These are phyloP conservation scores for Platycheirus rosarum DNA, from an alignment of 2,888 invertebrate species.

Conservation along the genomic window DNA sequence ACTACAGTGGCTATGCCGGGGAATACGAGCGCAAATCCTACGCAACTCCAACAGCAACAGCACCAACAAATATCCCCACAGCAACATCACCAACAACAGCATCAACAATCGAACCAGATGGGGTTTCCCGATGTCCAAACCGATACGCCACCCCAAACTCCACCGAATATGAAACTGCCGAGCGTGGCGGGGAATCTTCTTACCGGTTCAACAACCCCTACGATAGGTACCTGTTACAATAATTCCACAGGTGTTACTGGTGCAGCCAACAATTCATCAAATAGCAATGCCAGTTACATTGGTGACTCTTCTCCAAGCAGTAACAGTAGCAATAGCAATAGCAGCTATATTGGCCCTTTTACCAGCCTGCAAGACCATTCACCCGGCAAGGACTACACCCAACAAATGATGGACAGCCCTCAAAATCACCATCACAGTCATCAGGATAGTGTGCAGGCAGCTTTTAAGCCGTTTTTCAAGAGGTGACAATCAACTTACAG, in stretches of 20 bases:
- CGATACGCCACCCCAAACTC: constrained; percentile 96
- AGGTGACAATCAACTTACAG: constrained; percentile 84
- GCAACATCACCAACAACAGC: constrained; percentile 77
- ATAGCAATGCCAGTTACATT: constrained; percentile 74
- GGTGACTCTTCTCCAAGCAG: constrained; percentile 73
- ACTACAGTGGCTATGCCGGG: constrained; percentile 77
- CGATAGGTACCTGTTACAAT: constrained; percentile 84
- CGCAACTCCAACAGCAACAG: constrained; percentile 74
- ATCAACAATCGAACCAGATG: constrained; percentile 83
- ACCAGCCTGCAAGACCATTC: constrained; percentile 79
- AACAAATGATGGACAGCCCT: constrained; percentile 76
- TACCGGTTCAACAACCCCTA: constrained; percentile 85
- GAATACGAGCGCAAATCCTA: constrained; percentile 76
- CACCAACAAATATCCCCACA: constrained; percentile 76
- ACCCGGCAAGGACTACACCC: constrained; percentile 77
- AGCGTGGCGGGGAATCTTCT: constrained; percentile 89
- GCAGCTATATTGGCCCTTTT: constrained; percentile 75
- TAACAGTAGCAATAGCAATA: constrained; percentile 73
- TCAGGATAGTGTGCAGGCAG: constrained; percentile 66
- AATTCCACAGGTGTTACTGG: constrained; percentile 74
- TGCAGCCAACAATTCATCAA: constrained; percentile 76
- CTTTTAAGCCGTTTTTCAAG: constrained; percentile 95
- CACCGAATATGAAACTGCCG: constrained; percentile 95
- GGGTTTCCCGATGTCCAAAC: constrained; percentile 93
- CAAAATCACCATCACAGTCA: constrained; percentile 64